phyloP scores from a whole-genome alignment of 2,888 invertebrate genomes.

The Neuroscelio doddi region DNA sequence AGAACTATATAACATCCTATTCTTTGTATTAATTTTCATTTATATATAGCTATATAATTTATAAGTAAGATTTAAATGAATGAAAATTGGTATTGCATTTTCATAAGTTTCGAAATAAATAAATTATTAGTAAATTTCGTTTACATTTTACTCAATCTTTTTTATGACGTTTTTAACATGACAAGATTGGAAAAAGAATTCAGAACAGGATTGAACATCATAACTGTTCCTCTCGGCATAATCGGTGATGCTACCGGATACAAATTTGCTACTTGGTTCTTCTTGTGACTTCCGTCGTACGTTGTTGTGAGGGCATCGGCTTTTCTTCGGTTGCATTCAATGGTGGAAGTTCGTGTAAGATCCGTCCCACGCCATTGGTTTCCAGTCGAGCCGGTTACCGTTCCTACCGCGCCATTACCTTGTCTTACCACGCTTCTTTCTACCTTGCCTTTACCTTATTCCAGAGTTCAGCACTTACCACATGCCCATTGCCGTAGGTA shows the following conservation, averaged over 20 bases:
- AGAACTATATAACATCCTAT: no score
- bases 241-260: conserved; percentile 25
- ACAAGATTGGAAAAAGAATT: no score
- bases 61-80: no score
- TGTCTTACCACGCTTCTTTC: conserved; percentile 46
- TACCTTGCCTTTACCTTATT: conserved; percentile 41
- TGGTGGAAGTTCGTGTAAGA: conserved; percentile 29
- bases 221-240: conserved; percentile 18
- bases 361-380: conserved; percentile 66
- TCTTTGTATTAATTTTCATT: no score
- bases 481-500: conserved; percentile 17
- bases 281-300: conserved; percentile 22
- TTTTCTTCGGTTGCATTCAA: conserved; percentile 38
- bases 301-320: conserved; percentile 52
- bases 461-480: conserved; percentile 24
- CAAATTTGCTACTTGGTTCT: conserved; percentile 23
- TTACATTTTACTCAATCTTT: no score
- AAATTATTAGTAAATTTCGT: no score
- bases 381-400: conserved; percentile 68
- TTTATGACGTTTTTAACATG: no score
- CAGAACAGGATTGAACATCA: conserved; percentile 9
- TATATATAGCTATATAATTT: no score
- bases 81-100: no score
- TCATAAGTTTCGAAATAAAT: no score
- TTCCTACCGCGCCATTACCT: conserved; percentile 67